Evolutionary conservation across 1,140 invertebrate genomes (phyloP), one percentile per base, ranked within the genome.

Genomic region (Solenopsis invicta): DNA sequence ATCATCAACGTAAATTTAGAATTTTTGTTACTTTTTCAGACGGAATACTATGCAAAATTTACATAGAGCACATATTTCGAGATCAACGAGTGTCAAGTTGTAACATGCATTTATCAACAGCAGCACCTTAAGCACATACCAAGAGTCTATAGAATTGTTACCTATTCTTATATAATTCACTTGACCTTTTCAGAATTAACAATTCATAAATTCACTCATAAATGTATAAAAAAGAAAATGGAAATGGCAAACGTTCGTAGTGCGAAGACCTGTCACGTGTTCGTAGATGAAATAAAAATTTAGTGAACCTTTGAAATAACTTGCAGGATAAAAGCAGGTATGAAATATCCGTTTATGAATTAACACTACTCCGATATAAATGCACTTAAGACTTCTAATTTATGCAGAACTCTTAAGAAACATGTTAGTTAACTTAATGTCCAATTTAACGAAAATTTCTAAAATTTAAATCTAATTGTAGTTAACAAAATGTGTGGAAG

Each of bases 1-100:
- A 2, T 56, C 54, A 9, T 21, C 54, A 52, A 18, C 4, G n/a
- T 56, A n/a, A 56, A 56, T 56, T 18, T 4, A 67, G 48, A 71
- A 71, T 41, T 13, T 34, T 21, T 48, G 13, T 12, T 18, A 9
- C 21, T 2, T 4, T 13, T 21, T 1, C 1, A 8, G 0, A 5
- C 10, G 24, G 59, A 37, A 41, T 50, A 37, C 37, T 59, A 54
- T 37, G 45, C 21, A 48, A 81, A 59, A 81, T 45, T 50, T 34
- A 66, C 18, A 4, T 45, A 34, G 34, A 29, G 37, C n/a, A 16
- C 0, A 3, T 74, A 34, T 74, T 16, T 13, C 18, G 6, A 61
- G 41, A 75, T 75, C n/a, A 61, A 29, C n/a, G 45, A 61, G n/a
- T 74, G 21, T 61, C 18, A 82, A 74, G 41, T 16, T 10, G 16